Conservation (phyloP, 2,113 vertebrate genomes). For the Cardinalis cardinalis region DNA sequence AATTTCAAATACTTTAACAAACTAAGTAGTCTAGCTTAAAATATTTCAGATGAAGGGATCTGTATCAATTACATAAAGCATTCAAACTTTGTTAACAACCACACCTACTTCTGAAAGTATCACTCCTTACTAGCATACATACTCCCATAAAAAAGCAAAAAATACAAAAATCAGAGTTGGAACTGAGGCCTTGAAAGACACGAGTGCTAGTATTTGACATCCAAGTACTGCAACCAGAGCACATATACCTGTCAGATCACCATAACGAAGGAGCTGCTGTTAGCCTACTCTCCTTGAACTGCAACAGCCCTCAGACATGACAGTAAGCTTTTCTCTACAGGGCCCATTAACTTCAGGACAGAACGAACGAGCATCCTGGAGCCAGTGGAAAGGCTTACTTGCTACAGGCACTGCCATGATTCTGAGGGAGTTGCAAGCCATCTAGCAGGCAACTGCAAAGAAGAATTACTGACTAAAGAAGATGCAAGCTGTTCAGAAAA, state of each 20-base stretch:
- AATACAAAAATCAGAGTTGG: neutral
- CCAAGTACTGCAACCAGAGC: neutral
- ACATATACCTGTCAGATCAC: neutral
- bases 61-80: neutral
- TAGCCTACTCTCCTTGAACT: neutral
- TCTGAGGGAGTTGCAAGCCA: neutral
- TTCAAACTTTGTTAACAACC: neutral
- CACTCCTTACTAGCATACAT: neutral
- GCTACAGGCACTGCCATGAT: neutral
- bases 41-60: neutral
- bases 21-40: neutral
- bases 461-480: conserved; percentile 3
- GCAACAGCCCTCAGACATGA: accelerated
- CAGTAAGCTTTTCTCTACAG: neutral
- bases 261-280: neutral
- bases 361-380: accelerated
- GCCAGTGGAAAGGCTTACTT: neutral
- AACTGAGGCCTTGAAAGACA: neutral
- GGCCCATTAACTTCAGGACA: neutral
- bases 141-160: neutral
- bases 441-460: neutral
- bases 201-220: neutral
- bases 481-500: conserved; percentile 26
- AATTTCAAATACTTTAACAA: neutral
- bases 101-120: neutral